Evolutionary conservation across 2,113 vertebrate species (phyloP).

Genomic region (Silurus meridionalis): DNA sequence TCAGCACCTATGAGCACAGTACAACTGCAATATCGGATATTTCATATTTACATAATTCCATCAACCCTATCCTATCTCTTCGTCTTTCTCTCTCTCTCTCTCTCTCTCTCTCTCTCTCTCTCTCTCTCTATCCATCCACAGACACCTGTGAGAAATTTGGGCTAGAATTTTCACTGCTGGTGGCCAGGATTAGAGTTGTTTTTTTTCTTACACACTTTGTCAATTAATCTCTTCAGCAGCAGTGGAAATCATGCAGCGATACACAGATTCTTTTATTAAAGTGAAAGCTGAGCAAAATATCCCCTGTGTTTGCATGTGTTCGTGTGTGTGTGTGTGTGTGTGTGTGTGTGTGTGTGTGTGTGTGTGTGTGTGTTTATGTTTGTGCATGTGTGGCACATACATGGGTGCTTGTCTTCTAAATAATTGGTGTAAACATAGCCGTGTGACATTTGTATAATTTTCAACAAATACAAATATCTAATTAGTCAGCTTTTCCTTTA

Average conservation of each 20-base stretch:
- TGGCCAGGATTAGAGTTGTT: conserved; percentile 62
- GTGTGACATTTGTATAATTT: neutral
- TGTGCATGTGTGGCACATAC: neutral
- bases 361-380: conserved; percentile 29
- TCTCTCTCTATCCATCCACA: conserved; percentile 39
- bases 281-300: conserved; percentile 33
- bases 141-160: conserved; percentile 66
- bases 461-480: neutral
- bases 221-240: conserved; percentile 62
- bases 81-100: conserved; percentile 41
- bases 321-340: conserved; percentile 17
- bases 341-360: conserved; percentile 22
- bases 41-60: conserved; percentile 70
- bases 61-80: conserved; percentile 56
- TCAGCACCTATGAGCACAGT: conserved; percentile 58
- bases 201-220: conserved; percentile 50
- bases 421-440: neutral
- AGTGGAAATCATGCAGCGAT: conserved; percentile 61
- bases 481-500: neutral
- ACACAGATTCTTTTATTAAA: conserved; percentile 46
- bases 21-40: conserved; percentile 62
- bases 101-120: conserved; percentile 31
- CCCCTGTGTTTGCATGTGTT: neutral
- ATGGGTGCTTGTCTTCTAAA: neutral
- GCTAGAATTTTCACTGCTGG: conserved; percentile 59